Base-by-base conservation (phyloP, 2,888 invertebrate genomes). In the Lissonota sp. region DNA sequence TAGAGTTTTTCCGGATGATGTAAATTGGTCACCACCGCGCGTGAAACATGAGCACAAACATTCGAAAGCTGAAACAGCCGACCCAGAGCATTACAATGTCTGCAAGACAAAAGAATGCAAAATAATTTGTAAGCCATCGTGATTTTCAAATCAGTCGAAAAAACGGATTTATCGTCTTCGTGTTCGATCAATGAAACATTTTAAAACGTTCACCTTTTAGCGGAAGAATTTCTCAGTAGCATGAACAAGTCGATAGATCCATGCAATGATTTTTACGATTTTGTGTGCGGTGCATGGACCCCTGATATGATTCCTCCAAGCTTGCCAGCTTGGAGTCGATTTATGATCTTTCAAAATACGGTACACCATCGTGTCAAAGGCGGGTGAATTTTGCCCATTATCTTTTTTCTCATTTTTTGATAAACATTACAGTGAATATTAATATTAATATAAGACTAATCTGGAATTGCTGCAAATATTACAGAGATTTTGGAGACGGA, bases 241-340 rank as follows among this genome's bases (percentile, higher is more conserved):
- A 86, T 88, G 79, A 79, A 89, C 58, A 75, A 83, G 63, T 82
- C 80, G 6, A 75, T 79, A 3, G 76, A 89, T 80, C 89, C 88
- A 5, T 89, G 88, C 40, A 80, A 87, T 0, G 66, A 88, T 67
- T 88, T 88, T 66, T 87, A 87, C 63, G 84, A 88, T 8, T 88
- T 84, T 39, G 67, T 84, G 0, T 89, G 89, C 60, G 87, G 88
- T 40, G 84, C 83, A 6, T 89, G 85, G 84, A 7, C 46, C 3
- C 37, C 69, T 5, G 70, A 83, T 4, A 82, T 84, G 2, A 78
- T 85, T 10, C 88, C 89, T 1, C 12, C 83, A 5, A 79, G 77
- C n/a, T 55, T 67, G 39, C n/a, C 12, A 4, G 4, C 5, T 6
- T 89, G 88, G 88, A 80, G 79, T 62, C 62, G 82, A n/a, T 72